These are phyloP conservation scores for Erythrocercus mccallii DNA, from an alignment of 2,113 vertebrate genomes.

Conservation along the genomic window DNA sequence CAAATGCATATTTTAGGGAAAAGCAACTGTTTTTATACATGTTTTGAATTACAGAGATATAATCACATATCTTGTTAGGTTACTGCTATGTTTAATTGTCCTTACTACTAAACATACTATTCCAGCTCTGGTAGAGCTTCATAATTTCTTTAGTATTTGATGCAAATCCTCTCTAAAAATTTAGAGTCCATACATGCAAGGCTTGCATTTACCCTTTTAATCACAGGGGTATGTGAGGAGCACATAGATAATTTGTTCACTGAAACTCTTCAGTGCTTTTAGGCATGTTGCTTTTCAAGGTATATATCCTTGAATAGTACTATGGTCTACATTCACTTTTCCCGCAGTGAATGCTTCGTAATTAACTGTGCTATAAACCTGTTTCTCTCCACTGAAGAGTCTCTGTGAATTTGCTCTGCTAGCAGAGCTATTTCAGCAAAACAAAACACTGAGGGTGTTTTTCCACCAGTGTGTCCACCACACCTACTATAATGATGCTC, in stretches of 20 bases:
- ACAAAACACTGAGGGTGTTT: not conserved
- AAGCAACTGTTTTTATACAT: not conserved
- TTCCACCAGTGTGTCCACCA: not conserved
- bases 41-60: not conserved
- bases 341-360: not conserved
- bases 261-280: not conserved
- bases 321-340: not conserved
- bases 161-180: not conserved
- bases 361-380: not conserved
- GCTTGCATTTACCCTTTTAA: not conserved
- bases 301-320: not conserved
- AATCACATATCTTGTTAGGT: not conserved
- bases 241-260: not conserved
- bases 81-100: not conserved
- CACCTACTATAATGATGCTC: not conserved
- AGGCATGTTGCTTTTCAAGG: not conserved
- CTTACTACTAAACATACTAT: not conserved
- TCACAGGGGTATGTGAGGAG: not conserved
- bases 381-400: not conserved
- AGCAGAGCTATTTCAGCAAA: not conserved
- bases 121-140: not conserved
- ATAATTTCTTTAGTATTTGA: not conserved
- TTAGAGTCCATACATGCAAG: not conserved
- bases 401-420: not conserved
- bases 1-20: not conserved